Percentiles rank a stretch among this genome's conserved stretches.
These are phyloP conservation scores for Tipula lateralis DNA, from an alignment of 2,888 invertebrate species.

Conservation along the genomic window DNA sequence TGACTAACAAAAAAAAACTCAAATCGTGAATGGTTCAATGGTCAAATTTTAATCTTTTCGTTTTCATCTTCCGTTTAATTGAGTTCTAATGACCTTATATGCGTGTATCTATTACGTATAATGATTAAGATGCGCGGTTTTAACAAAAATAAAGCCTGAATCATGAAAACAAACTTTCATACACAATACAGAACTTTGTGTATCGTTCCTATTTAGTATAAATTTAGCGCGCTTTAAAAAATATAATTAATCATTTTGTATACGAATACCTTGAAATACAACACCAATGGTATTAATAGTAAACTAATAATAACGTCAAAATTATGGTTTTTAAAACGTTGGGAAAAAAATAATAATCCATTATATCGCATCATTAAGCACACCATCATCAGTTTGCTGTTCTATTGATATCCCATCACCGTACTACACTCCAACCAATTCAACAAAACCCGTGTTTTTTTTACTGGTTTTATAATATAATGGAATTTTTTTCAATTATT, in stretches of 20 bases:
- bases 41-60: background rate
- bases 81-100: background rate
- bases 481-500: background rate
- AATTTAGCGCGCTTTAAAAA: background rate
- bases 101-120: background rate
- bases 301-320: background rate
- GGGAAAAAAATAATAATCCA: background rate
- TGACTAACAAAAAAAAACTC: no score
- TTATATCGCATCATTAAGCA: conserved; percentile 13
- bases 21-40: no score
- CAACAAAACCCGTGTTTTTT: background rate
- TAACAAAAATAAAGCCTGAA: background rate
- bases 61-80: background rate
- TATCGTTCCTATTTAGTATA: background rate
- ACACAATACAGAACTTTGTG: background rate
- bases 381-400: background rate
- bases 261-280: background rate
- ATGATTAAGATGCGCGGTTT: background rate
- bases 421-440: background rate
- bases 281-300: background rate
- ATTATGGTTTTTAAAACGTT: background rate
- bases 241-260: background rate
- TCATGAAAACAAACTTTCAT: background rate
- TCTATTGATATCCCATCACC: background rate
- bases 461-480: background rate